Evolutionary conservation across 2,797 vertebrate species (phyloP).

Genomic region (Huso huso): DNA sequence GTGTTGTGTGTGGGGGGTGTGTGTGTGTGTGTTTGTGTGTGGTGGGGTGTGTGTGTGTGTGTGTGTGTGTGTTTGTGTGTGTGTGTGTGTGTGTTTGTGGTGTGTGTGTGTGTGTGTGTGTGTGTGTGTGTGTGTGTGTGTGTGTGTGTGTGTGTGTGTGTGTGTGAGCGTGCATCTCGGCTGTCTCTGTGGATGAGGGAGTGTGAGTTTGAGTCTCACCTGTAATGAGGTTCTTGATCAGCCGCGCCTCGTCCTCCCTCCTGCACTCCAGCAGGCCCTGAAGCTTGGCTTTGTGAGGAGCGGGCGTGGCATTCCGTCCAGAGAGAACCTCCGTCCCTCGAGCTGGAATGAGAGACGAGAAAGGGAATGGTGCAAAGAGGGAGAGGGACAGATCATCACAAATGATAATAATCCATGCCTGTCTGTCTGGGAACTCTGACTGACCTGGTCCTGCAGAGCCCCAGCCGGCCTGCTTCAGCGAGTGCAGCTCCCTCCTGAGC

Average conservation of each 20-base stretch:
- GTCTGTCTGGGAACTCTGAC: not conserved
- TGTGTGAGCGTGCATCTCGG: not conserved
- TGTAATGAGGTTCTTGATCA: constrained; percentile 67
- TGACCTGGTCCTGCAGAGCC: not conserved
- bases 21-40: no score
- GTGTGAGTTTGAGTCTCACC: constrained; percentile 36
- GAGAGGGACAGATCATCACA: not conserved
- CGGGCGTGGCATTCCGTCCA: constrained; percentile 21
- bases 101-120: no score
- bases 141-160: not conserved
- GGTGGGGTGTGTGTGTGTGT: no score
- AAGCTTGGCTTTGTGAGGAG: constrained; percentile 23
- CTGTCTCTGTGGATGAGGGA: no score
- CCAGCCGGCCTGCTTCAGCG: constrained; percentile 35
- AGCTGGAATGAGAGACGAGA: constrained; percentile 24
- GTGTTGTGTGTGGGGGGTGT: no score
- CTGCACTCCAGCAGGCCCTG: constrained; percentile 59
- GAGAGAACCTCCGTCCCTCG: constrained; percentile 13
- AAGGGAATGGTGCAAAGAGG: not conserved
- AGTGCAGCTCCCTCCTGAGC: constrained; percentile 56
- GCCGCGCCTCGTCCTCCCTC: constrained; percentile 58
- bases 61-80: no score
- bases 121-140: not conserved
- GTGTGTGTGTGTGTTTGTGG: no score
- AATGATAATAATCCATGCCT: not conserved